A percentile compares a stretch with the other conserved stretches of the same genome.
phyloP scores from a whole-genome alignment of 2,113 vertebrate species.

The Caretta caretta region DNA sequence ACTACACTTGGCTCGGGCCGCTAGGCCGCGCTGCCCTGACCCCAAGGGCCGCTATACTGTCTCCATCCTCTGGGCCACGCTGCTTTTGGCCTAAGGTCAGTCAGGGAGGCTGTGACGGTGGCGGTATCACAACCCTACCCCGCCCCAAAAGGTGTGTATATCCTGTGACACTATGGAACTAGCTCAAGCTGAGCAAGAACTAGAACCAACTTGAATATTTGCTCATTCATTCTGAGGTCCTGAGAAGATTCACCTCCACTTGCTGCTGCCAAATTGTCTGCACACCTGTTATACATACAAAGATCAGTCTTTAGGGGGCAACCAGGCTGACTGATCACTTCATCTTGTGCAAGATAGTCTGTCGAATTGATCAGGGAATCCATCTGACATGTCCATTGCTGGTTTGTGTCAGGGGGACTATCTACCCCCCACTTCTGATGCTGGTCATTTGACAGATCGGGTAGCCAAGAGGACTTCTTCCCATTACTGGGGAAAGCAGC shows the following conservation, averaged over 20 bases:
- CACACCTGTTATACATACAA: background rate
- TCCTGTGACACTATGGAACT: background rate
- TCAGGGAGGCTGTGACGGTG: too few species aligned
- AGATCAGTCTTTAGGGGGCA: background rate
- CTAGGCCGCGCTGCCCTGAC: too few species aligned
- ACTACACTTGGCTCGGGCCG: too few species aligned
- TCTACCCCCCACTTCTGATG: background rate
- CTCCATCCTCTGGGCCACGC: too few species aligned
- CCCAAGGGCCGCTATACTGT: too few species aligned
- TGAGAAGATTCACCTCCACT: background rate
- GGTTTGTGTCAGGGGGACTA: background rate
- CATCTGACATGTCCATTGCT: background rate
- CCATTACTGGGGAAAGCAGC: background rate
- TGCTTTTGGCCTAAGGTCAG: too few species aligned
- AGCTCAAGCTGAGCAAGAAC: background rate
- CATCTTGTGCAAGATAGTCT: background rate
- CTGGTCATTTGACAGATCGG: background rate
- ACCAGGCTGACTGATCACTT: background rate
- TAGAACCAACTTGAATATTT: background rate
- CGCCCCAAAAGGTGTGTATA: too few species aligned
- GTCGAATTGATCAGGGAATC: background rate
- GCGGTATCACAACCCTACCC: too few species aligned
- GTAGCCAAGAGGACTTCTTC: rapidly evolving
- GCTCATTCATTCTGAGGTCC: background rate
- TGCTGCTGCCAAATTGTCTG: background rate